phyloP scores from a whole-genome alignment of 2,113 vertebrate species.

The Ptyas mucosa region DNA sequence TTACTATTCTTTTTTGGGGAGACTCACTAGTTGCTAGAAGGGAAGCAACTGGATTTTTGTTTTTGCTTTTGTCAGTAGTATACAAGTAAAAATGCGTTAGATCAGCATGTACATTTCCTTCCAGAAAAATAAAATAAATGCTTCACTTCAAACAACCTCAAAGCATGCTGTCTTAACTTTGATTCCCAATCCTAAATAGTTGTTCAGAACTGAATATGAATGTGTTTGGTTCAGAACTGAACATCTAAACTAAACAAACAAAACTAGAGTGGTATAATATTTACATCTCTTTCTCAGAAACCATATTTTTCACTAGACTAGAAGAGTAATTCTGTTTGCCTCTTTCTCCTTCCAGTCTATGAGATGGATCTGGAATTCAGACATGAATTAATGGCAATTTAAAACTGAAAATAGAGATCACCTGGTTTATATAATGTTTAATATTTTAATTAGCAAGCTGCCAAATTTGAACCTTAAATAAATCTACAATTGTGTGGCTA shows the following conservation, averaged over 20 bases:
- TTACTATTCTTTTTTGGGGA: neutral
- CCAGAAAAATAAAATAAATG: slow-evolving; percentile 7
- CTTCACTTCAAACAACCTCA: neutral
- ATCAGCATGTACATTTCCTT: neutral
- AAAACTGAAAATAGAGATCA: neutral
- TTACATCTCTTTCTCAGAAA: neutral
- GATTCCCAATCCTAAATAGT: neutral
- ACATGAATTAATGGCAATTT: neutral
- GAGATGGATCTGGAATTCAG: neutral
- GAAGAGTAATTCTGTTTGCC: neutral
- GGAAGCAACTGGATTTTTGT: neutral
- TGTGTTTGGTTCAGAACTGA: neutral
- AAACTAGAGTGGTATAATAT: neutral
- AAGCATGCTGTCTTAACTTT: neutral
- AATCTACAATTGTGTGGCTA: neutral
- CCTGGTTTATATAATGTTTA: neutral
- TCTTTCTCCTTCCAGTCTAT: neutral
- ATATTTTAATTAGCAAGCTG: neutral
- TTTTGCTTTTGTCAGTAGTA: slow-evolving; percentile 17
- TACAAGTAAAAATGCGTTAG: neutral
- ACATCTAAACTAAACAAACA: neutral
- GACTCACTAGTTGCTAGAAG: slow-evolving; percentile 17
- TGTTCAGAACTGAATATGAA: neutral
- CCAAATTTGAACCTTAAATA: neutral
- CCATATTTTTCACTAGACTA: neutral